Conservation (phyloP, 92 coral and sea anemone genomes). For the Actinostola sp. region DNA sequence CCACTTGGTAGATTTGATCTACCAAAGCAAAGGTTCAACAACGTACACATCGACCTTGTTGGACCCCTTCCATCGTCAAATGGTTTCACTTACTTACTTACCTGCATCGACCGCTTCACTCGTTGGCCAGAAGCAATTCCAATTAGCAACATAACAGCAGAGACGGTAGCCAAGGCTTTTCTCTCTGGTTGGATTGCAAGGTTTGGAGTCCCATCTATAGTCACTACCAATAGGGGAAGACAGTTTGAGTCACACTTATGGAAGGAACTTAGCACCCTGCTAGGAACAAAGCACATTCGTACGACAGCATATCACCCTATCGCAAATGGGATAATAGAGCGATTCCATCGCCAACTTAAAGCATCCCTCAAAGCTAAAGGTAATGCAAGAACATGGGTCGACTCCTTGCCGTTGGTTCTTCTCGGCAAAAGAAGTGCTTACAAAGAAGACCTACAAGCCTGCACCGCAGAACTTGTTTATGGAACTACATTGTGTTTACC, state of each 20-base stretch:
- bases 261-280: slow-evolving; percentile 53
- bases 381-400: slow-evolving; percentile 30
- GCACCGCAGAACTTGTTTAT: slow-evolving; percentile 33
- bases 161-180: slow-evolving; percentile 8
- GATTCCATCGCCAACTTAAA: slow-evolving; percentile 53
- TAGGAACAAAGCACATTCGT: slow-evolving; percentile 46
- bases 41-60: not conserved
- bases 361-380: slow-evolving; percentile 36
- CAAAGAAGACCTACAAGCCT: slow-evolving; percentile 46
- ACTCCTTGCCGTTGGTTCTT: slow-evolving; percentile 46
- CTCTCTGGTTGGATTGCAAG: not conserved
- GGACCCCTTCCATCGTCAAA: slow-evolving; percentile 10
- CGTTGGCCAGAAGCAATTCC: slow-evolving; percentile 13
- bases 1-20: not conserved
- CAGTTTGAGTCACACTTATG: slow-evolving; percentile 61
- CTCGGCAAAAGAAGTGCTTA: slow-evolving; percentile 46
- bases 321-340: slow-evolving; percentile 49
- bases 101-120: slow-evolving; percentile 2
- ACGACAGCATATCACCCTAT: slow-evolving; percentile 57
- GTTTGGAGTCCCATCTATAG: slow-evolving; percentile 12
- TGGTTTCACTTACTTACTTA: slow-evolving; percentile 1
- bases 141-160: not conserved
- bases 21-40: not conserved
- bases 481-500: slow-evolving; percentile 45
- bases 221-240: slow-evolving; percentile 7